Conservation (phyloP, 1,140 invertebrate species). For the Geopemphigus sp. region DNA sequence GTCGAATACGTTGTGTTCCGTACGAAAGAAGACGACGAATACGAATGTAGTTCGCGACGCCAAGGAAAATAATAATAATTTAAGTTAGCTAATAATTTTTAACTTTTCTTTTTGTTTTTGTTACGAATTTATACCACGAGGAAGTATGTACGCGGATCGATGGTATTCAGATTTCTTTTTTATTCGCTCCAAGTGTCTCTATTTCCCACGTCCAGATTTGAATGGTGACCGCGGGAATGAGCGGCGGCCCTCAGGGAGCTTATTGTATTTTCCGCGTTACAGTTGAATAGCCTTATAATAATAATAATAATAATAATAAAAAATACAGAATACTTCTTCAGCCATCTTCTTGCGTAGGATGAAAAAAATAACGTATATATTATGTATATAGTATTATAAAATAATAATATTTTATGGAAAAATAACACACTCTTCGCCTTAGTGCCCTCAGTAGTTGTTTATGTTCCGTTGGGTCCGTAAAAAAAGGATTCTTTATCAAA, state of each 20-base stretch:
- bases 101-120: neutral
- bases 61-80: neutral
- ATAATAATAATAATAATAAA: slow-evolving; percentile 24
- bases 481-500: slow-evolving; percentile 47
- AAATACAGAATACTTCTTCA: slow-evolving; percentile 8
- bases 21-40: no score
- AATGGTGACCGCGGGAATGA: slow-evolving; percentile 15
- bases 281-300: slow-evolving; percentile 44
- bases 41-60: no score
- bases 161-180: slow-evolving; percentile 14
- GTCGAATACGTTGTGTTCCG: no score
- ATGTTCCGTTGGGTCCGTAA: neutral
- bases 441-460: slow-evolving; percentile 39
- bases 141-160: slow-evolving; percentile 6
- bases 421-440: slow-evolving; percentile 42
- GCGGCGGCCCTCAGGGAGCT: slow-evolving; percentile 33
- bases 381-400: slow-evolving; percentile 45
- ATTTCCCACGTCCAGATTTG: slow-evolving; percentile 45
- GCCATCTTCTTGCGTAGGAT: slow-evolving; percentile 26
- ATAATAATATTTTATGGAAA: slow-evolving; percentile 48
- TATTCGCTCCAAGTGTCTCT: slow-evolving; percentile 31
- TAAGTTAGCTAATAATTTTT: neutral
- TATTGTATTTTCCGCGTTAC: slow-evolving; percentile 49
- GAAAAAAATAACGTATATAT: slow-evolving; percentile 12
- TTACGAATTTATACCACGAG: neutral